Conservation (phyloP, 2,113 vertebrate genomes). For the Chiloscyllium plagiosum region DNA sequence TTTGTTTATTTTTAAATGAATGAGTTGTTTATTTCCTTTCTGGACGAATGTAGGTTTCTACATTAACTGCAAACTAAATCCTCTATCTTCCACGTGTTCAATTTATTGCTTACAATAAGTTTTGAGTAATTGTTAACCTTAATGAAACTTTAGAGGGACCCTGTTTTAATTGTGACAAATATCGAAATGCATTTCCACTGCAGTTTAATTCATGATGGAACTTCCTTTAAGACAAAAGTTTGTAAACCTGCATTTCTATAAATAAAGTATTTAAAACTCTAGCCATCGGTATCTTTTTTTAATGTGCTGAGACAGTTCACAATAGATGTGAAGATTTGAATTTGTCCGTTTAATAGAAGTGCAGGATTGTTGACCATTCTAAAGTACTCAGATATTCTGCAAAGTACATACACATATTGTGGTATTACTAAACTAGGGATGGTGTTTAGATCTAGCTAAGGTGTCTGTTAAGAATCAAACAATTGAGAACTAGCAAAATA, state of each 20-base stretch:
- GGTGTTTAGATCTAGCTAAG: not conserved
- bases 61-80: not conserved
- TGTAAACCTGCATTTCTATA: not conserved
- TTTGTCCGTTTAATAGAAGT: not conserved
- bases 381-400: not conserved
- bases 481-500: not conserved
- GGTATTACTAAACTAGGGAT: not conserved
- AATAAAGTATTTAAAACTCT: not conserved
- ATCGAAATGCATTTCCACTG: not conserved
- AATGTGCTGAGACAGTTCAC: not conserved
- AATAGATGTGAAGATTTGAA: not conserved
- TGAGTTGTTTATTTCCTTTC: not conserved
- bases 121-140: not conserved
- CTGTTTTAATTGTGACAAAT: not conserved
- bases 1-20: not conserved
- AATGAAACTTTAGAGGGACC: not conserved
- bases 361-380: not conserved
- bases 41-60: not conserved
- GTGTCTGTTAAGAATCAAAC: not conserved
- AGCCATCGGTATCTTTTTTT: not conserved
- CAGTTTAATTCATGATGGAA: not conserved
- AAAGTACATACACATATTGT: not conserved
- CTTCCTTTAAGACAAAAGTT: not conserved
- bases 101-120: not conserved
- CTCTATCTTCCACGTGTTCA: not conserved